A percentile compares a stretch with the other conserved stretches of the same genome.
These are phyloP conservation scores for Pachydiplax longipennis DNA, from an alignment of 2,888 invertebrate species.

Conservation along the genomic window DNA sequence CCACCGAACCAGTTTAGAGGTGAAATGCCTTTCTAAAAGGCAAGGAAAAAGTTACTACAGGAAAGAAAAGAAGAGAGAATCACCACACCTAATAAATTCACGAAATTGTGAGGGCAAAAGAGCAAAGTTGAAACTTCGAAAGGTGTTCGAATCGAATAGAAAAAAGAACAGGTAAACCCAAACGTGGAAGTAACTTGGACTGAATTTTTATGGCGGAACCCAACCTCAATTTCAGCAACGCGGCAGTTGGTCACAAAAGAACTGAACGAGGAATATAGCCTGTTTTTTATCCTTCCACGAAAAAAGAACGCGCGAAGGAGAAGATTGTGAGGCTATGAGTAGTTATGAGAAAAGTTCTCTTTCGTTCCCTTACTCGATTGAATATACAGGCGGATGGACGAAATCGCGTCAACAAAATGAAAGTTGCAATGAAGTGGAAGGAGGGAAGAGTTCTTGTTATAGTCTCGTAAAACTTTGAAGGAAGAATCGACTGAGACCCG, in stretches of 20 bases:
- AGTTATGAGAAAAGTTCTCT: not conserved
- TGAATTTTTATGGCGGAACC: not conserved
- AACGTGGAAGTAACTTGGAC: not conserved
- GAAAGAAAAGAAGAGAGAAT: not conserved
- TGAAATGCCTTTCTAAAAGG: not conserved
- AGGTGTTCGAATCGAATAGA: no score
- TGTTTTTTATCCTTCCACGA: not conserved
- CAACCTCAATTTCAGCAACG: not conserved
- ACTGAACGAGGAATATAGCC: not conserved
- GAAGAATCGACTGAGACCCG: not conserved
- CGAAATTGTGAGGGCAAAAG: not conserved
- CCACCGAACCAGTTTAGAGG: not conserved
- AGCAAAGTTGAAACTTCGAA: no score
- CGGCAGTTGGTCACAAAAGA: not conserved
- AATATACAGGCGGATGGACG: not conserved
- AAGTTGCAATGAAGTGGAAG: not conserved
- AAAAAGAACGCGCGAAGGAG: not conserved
- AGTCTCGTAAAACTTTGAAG: not conserved
- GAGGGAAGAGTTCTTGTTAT: not conserved
- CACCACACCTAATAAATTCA: not conserved
- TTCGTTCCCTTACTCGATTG: not conserved
- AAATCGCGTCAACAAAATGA: not conserved
- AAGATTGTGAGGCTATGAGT: not conserved
- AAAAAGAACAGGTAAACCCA: not conserved
- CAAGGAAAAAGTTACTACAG: not conserved